Conservation (phyloP, 2,113 vertebrate genomes). For the Pelobates fuscus region DNA sequence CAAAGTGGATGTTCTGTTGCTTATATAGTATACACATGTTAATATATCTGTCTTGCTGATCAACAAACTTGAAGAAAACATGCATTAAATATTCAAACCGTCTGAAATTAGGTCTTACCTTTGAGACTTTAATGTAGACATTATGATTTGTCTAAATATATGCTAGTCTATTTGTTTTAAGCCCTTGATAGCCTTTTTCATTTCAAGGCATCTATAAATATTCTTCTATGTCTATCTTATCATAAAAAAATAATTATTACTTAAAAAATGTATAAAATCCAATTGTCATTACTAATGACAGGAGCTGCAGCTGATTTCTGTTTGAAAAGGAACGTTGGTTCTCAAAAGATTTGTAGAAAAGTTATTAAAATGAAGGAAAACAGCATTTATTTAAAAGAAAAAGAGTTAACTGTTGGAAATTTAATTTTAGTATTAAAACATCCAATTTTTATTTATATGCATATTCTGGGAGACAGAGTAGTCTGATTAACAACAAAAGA, state of each 20-base stretch:
- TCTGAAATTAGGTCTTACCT: slow-evolving; percentile 36
- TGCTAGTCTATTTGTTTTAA: slow-evolving; percentile 48
- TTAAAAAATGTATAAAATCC: slow-evolving; percentile 51
- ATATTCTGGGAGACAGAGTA: too few relatives aligned
- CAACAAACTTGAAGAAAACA: slow-evolving; percentile 41
- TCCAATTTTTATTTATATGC: too few relatives aligned
- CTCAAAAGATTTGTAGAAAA: slow-evolving; percentile 14
- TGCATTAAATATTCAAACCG: slow-evolving; percentile 39
- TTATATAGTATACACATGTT: slow-evolving; percentile 1
- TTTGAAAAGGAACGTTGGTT: slow-evolving; percentile 31
- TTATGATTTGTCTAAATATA: slow-evolving; percentile 46
- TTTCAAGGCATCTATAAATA: slow-evolving; percentile 48
- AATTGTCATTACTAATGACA: slow-evolving; percentile 45
- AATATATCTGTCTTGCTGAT: slow-evolving; percentile 34
- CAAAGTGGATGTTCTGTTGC: too few relatives aligned
- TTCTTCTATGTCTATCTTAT: slow-evolving; percentile 47
- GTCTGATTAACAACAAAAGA: too few relatives aligned
- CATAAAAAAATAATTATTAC: slow-evolving; percentile 53
- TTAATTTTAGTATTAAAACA: too few relatives aligned
- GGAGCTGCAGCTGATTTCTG: slow-evolving; percentile 41
- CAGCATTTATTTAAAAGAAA: not conserved
- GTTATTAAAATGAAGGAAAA: slow-evolving; percentile 25
- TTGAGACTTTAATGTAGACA: slow-evolving; percentile 24
- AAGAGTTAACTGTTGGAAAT: too few relatives aligned
- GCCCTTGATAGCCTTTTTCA: slow-evolving; percentile 54